These are phyloP conservation scores for Lottia scabra DNA, from an alignment of 2,888 invertebrate genomes.

Conservation along the genomic window DNA sequence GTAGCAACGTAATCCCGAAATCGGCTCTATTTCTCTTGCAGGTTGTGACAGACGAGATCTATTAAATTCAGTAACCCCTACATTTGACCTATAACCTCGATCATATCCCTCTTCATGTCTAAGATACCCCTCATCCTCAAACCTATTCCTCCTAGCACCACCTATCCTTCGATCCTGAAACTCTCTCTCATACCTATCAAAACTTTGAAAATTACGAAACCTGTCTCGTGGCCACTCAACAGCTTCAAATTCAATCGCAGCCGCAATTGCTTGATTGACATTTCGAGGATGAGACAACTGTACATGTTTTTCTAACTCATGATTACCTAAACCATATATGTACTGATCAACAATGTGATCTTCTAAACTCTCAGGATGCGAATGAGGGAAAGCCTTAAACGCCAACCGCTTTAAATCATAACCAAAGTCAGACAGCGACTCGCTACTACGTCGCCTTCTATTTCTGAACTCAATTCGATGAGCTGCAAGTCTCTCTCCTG, in stretches of 20 bases:
- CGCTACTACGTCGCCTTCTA: background rate
- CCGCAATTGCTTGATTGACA: background rate
- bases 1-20: background rate
- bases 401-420: background rate
- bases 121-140: background rate
- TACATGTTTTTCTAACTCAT: background rate
- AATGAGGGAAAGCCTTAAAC: background rate
- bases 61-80: background rate
- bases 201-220: too few species aligned
- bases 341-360: background rate
- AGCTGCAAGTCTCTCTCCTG: too few species aligned
- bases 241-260: background rate
- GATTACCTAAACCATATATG: background rate
- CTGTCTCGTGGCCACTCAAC: background rate
- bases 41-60: background rate
- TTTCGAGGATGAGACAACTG: slow-evolving; percentile 2
- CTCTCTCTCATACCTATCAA: too few species aligned
- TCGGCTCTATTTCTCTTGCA: background rate
- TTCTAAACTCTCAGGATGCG: background rate
- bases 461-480: too few species aligned
- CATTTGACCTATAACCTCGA: background rate
- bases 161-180: too few species aligned
- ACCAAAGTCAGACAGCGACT: slow-evolving; percentile 6
- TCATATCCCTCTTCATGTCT: too few species aligned
- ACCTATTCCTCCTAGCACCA: background rate